These are phyloP conservation scores for Alethe diademata DNA, from an alignment of 2,113 vertebrate species.

Conservation along the genomic window DNA sequence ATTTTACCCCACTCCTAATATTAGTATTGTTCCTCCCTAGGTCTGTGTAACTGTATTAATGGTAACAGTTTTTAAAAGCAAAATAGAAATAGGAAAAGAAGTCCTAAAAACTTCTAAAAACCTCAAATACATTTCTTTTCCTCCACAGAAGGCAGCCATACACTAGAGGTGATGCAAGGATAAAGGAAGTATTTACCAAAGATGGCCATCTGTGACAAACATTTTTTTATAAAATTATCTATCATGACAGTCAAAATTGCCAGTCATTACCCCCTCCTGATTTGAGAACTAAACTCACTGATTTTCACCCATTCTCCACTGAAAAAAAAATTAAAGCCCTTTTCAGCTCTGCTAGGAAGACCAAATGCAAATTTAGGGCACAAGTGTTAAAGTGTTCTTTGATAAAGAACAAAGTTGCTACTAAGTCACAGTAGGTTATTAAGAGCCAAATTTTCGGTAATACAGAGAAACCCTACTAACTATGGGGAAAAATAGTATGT, in stretches of 20 bases:
- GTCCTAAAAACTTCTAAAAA: background rate
- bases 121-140: background rate
- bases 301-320: background rate
- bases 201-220: rapidly evolving
- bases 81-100: background rate
- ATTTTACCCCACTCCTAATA: background rate
- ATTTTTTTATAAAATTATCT: background rate
- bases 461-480: background rate
- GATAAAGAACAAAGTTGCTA: background rate
- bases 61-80: background rate
- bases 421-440: background rate
- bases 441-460: background rate
- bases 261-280: background rate
- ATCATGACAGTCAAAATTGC: background rate
- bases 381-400: background rate
- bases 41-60: background rate
- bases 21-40: background rate
- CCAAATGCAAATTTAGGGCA: background rate
- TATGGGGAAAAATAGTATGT: background rate
- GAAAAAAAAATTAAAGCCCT: background rate
- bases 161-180: background rate
- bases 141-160: background rate
- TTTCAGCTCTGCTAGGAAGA: background rate
- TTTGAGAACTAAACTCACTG: background rate
- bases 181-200: background rate